Evolutionary conservation across 2,113 vertebrate genomes (phyloP), one percentile per base, ranked within the genome.

Genomic region (Tupaia chinensis): DNA sequence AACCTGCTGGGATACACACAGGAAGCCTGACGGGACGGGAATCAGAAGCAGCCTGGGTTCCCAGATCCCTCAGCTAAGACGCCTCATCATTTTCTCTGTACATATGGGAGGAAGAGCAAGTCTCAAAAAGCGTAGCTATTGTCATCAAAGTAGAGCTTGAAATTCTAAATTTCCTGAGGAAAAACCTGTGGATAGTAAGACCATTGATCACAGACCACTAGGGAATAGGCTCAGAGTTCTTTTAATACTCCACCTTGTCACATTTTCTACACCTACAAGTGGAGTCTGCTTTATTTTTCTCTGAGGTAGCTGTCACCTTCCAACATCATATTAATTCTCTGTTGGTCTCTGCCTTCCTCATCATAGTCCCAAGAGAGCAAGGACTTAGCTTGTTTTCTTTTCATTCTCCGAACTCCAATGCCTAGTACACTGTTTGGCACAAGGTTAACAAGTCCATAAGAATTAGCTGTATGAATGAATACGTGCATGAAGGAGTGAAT

Each of bases 211-310:
- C 16, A 80, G 27, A 63, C 92, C 12, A 20, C 63, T 79, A 60
- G 94, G 66, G 70, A 87, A 78, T 60, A 20, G 15, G 65, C 53
- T 9, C 10, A 90, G 44, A 91, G 92, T 82, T 92, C 65, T 80
- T n/a, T 8, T 0, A 65, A 23, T 4, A 32, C 4, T 22, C 34
- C 2, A 25, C 78, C n/a, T 95, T 20, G n/a, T 25, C 27, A n/a
- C 12, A 7, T 23, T 78, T 6, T 74, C 34, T 34, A 44, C 23
- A 44, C 22, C 25, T 80, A 60, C 9, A 15, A 61, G 29, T 69
- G 68, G 15, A 70, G n/a, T 53, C 20, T 61, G 68, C 56, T 93
- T 87, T 83, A n/a, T 69, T 93, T 77, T 90, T 61, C 84, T 63
- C 84, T 9, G 17, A 25, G 23, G 20, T 23, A 13, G 0, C 32